Evolutionary conservation across 2,113 vertebrate genomes (phyloP).

Genomic region (Zeus faber): DNA sequence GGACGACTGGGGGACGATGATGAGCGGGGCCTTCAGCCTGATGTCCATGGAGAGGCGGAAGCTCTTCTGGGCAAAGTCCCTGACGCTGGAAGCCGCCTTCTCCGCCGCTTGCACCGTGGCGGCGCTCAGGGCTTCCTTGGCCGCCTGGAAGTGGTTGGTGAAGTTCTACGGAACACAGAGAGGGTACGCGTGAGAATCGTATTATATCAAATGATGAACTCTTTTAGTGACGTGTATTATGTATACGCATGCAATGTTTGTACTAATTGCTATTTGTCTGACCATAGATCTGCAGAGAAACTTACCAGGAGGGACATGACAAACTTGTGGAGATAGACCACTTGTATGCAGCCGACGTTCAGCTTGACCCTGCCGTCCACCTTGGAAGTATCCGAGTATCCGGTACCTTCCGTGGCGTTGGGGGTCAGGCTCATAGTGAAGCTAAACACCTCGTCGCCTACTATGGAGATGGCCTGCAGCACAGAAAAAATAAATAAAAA

Average conservation of each 20-base stretch:
- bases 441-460: conserved; percentile 93
- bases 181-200: background rate
- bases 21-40: conserved; percentile 89
- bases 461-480: conserved; percentile 86
- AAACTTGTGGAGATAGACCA: conserved; percentile 94
- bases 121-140: conserved; percentile 83
- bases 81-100: conserved; percentile 88
- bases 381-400: conserved; percentile 83
- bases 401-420: conserved; percentile 82
- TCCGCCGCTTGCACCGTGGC: conserved; percentile 91
- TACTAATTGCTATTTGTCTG: too few relatives aligned
- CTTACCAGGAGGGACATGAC: conserved; percentile 92
- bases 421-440: conserved; percentile 87
- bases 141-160: conserved; percentile 85
- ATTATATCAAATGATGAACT: too few relatives aligned
- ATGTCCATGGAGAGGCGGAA: conserved; percentile 86
- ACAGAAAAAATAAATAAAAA: background rate
- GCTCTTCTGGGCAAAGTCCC: conserved; percentile 87
- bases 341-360: conserved; percentile 91
- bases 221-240: too few relatives aligned
- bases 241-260: background rate
- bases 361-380: conserved; percentile 86
- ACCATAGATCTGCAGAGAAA: too few relatives aligned
- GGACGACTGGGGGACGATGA: conserved; percentile 90
- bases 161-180: conserved; percentile 78